phyloP scores from a whole-genome alignment of 2,113 vertebrate genomes.

The Laterallus jamaicensis region DNA sequence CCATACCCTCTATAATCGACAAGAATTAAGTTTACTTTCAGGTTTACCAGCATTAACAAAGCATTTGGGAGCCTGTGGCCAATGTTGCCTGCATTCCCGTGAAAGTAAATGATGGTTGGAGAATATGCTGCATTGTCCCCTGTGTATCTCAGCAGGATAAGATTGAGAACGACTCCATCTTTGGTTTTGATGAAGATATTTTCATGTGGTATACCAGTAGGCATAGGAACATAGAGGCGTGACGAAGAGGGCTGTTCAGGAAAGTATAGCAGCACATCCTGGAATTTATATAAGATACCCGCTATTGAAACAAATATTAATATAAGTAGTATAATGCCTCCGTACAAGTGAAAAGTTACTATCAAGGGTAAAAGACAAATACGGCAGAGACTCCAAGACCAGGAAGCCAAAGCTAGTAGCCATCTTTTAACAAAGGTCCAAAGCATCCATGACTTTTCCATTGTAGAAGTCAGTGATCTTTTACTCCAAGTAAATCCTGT shows the following conservation, averaged over 20 bases:
- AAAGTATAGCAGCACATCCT: slow-evolving; percentile 97
- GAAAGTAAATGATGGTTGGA: slow-evolving; percentile 97
- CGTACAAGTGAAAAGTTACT: slow-evolving; percentile 96
- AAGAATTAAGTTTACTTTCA: slow-evolving; percentile 93
- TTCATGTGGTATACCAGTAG: slow-evolving; percentile 95
- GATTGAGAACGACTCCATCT: slow-evolving; percentile 94
- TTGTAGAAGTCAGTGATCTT: slow-evolving; percentile 74
- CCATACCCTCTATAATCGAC: slow-evolving; percentile 98
- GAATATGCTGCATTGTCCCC: slow-evolving; percentile 85
- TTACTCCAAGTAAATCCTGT: slow-evolving; percentile 70
- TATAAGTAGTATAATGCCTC: slow-evolving; percentile 87
- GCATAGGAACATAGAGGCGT: slow-evolving; percentile 96
- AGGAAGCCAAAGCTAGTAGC: slow-evolving; percentile 86
- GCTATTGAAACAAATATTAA: slow-evolving; percentile 93
- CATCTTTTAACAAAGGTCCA: slow-evolving; percentile 90
- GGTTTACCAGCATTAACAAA: slow-evolving; percentile 96
- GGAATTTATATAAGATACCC: slow-evolving; percentile 96
- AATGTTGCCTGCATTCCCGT: slow-evolving; percentile 97
- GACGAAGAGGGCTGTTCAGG: slow-evolving; percentile 97
- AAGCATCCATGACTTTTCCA: slow-evolving; percentile 98
- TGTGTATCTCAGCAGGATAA: slow-evolving; percentile 93
- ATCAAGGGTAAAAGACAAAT: slow-evolving; percentile 95
- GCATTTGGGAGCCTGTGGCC: slow-evolving; percentile 96
- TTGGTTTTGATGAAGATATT: slow-evolving; percentile 95
- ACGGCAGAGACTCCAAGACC: slow-evolving; percentile 95